Evolutionary conservation across 2,113 vertebrate species (phyloP).

Genomic region (Panthera leo): DNA sequence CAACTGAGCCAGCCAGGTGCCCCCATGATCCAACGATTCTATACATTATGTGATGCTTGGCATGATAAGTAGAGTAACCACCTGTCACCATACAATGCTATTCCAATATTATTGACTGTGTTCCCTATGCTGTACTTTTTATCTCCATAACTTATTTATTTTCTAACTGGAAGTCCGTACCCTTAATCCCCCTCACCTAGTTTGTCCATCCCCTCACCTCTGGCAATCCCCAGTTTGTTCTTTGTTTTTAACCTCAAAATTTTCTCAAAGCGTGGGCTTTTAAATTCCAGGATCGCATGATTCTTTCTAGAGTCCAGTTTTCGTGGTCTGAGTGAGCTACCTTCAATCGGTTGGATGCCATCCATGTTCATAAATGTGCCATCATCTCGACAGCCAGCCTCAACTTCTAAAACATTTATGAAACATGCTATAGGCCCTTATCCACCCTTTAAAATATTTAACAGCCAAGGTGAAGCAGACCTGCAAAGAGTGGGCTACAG

Average conservation of each 20-base stretch:
- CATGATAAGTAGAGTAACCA: neutral
- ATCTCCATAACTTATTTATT: neutral
- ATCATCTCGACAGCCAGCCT: neutral
- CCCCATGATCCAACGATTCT: neutral
- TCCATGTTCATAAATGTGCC: neutral
- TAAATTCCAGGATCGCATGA: neutral
- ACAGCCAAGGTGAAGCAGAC: neutral
- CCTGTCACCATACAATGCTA: neutral
- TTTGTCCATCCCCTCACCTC: neutral
- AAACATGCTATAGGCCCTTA: neutral
- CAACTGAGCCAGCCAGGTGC: neutral
- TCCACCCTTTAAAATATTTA: neutral
- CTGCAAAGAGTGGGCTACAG: neutral
- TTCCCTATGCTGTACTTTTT: neutral
- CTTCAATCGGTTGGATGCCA: neutral
- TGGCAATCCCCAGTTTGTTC: neutral
- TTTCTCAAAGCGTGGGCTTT: neutral
- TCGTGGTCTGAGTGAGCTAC: neutral
- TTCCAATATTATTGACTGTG: neutral
- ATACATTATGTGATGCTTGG: neutral
- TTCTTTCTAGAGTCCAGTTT: neutral
- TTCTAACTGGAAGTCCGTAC: neutral
- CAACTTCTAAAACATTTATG: neutral
- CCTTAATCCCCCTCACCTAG: neutral
- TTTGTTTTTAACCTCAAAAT: neutral